Base-by-base conservation (phyloP, 92 coral and sea anemone species). In the Umimayanthus chanpuru region DNA sequence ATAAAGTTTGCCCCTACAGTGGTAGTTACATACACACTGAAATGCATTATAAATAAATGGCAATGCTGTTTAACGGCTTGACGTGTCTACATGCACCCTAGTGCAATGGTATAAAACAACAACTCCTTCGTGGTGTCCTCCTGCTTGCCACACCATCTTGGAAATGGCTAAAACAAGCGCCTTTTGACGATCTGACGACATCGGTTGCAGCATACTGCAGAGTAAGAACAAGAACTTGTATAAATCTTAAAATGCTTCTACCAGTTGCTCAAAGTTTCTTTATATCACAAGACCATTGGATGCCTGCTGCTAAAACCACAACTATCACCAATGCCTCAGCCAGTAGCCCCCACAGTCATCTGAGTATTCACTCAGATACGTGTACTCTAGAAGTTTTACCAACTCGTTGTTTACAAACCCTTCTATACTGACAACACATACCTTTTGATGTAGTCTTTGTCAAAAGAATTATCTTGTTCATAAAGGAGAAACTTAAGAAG, bases 111-210 rank as follows among this genome's bases (percentile, higher is more conserved):
- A 94, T 95, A 94, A 90, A 14, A 56, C 92, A 6, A 94, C 92
- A 15, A 84, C 70, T 16, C 92, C 97, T 81, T 85, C 85, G 10
- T 73, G 76, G 67, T 65, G 66, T n/a, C 92, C 94, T 79, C 95
- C 95, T 1, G 97, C 94, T 21, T 94, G 95, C 97, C 97, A 94
- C 73, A 94, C 72, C 79, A 94, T 92, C 77, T 85, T 77, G 5
- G 94, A 61, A 85, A 94, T 89, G 78, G 95, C 97, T 32, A 95
- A 86, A 40, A 94, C 90, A 55, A 94, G 90, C 10, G 94, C 95
- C 77, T 88, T 91, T 82, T 92, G 95, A 38, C 97, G 93, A 30
- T 94, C 95, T 11, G 95, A 91, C 0, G 91, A 81, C 89, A 94
- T 82, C 23, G 97, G 97, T 43, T 92, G 82, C 67, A 94, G 49